Base-by-base conservation (phyloP, 2,113 vertebrate genomes). In the Labrus mixtus region DNA sequence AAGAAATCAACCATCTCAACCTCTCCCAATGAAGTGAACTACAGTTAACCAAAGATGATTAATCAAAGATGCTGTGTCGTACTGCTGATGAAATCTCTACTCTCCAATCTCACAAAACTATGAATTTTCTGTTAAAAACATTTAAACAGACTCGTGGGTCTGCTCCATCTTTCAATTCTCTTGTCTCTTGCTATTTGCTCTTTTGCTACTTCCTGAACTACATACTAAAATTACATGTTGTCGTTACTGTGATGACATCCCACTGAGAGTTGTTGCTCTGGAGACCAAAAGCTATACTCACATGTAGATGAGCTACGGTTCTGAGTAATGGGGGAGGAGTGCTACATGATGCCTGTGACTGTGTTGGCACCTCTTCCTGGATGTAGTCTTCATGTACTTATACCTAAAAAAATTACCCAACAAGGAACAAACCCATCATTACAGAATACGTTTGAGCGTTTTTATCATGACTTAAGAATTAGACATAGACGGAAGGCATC, bases 241-340 rank as follows among this genome's bases (percentile, higher is more conserved):
- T 48, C 46, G 19, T 48, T 19, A 48, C 46, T 48, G 15, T 48
- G 15, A 48, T 16, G 17, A 48, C 61, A 88, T 90, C 80, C 80
- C 77, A 71, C 45, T 19, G 63, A 76, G 79, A 84, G 81, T 76
- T 73, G 67, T 62, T 74, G 72, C 64, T 57, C 78, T 56, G 46
- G 78, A 81, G 80, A 88, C 87, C 85, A 88, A 79, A 78, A 79
- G 72, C 73, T 53, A n/a, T n/a, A 43, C 73, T 79, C 67, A 75
- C 72, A 71, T 39, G 68, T 45, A 73, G 73, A 79, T 76, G 86
- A 89, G 56, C 75, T 79, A 86, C 76, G 63, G 64, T 22, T 73
- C 54, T 41, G 29, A 57, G 60, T 19, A 70, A 51, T 43, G 39
- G 69, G 66, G 36, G 57, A 69, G 53, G 41, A 68, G 71, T 65